These are phyloP conservation scores for Stictonetta naevosa DNA, from an alignment of 2,113 vertebrate species.

Conservation along the genomic window DNA sequence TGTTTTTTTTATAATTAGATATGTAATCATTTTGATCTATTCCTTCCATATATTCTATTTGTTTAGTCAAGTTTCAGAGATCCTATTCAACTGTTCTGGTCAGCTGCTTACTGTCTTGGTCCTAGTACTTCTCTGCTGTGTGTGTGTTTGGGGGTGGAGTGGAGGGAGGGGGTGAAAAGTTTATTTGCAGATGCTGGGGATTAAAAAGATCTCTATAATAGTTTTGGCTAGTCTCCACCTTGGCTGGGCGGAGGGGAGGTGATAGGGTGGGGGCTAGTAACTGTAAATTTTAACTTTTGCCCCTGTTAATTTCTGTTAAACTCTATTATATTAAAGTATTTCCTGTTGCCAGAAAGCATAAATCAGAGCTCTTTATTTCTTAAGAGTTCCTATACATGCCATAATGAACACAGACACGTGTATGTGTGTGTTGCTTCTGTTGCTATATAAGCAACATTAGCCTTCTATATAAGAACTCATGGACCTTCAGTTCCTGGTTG, in stretches of 20 bases:
- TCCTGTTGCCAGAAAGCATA: not conserved
- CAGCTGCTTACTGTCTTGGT: not conserved
- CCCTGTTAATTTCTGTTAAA: not conserved
- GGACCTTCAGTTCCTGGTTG: not conserved
- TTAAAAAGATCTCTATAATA: not conserved
- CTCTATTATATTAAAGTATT: not conserved
- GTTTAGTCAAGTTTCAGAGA: not conserved
- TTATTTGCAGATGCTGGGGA: too few relatives aligned
- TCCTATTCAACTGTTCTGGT: not conserved
- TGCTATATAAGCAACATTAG: not conserved
- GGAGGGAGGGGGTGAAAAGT: too few relatives aligned
- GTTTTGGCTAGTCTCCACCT: not conserved
- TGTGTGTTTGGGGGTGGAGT: too few relatives aligned
- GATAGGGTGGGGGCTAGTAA: too few relatives aligned
- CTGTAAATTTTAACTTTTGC: not conserved
- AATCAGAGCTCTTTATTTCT: not conserved
- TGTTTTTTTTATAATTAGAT: not conserved
- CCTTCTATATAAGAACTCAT: not conserved
- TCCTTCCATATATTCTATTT: not conserved
- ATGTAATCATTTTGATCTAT: not conserved
- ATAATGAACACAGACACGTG: not conserved
- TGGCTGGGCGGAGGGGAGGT: not conserved
- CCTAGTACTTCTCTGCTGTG: not conserved
- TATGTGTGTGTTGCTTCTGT: not conserved
- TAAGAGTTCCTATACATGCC: not conserved